Conservation (phyloP, 1,140 invertebrate species). For the Heterodera carotae region DNA sequence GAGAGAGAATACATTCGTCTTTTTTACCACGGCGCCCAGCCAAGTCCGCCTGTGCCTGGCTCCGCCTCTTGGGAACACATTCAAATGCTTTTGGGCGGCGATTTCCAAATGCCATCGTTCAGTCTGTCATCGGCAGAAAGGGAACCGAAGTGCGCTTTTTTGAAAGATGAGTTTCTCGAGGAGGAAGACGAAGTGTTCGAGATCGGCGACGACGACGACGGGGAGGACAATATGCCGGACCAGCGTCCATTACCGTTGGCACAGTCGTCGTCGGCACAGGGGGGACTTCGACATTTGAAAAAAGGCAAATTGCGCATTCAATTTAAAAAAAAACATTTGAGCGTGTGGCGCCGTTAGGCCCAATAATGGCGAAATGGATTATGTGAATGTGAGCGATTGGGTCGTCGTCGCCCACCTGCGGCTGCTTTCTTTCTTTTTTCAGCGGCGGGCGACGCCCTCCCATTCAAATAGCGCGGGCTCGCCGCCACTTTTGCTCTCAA, state of each 20-base stretch:
- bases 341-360: too few relatives aligned
- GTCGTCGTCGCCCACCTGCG: too few relatives aligned
- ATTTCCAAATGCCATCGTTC: not conserved
- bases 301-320: not conserved
- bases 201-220: not conserved
- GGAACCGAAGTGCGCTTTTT: not conserved
- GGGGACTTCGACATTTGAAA: not conserved
- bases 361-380: too few relatives aligned
- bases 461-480: not conserved
- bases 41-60: not conserved
- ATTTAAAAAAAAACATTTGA: too few relatives aligned
- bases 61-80: not conserved
- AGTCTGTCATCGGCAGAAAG: not conserved
- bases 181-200: not conserved
- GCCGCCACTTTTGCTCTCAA: not conserved
- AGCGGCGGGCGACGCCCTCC: too few relatives aligned
- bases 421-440: too few relatives aligned
- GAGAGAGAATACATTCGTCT: not conserved
- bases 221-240: not conserved
- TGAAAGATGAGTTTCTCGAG: not conserved
- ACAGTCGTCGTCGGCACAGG: not conserved
- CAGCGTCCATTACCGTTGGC: not conserved
- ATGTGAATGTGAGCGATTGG: too few relatives aligned
- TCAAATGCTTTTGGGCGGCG: conserved; percentile 1
- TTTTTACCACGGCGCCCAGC: not conserved